Evolutionary conservation across 1,140 invertebrate genomes (phyloP).

Genomic region (Aphelinus certus): DNA sequence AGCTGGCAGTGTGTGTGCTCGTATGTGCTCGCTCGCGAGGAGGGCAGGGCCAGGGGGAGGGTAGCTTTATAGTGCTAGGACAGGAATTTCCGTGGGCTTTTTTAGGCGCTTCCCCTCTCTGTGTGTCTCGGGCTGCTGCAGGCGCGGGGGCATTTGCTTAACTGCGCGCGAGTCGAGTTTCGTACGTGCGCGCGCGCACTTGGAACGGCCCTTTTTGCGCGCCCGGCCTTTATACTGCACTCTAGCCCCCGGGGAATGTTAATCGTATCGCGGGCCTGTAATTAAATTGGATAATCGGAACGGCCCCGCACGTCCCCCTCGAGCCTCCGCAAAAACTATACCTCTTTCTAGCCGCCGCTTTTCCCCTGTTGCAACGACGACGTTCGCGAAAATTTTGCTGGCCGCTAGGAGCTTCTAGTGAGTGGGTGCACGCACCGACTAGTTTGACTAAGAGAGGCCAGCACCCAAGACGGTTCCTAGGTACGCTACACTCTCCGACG

Average conservation of each 20-base stretch:
- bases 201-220: background rate
- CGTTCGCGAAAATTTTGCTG: too few species aligned
- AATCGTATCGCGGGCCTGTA: conserved; percentile 15
- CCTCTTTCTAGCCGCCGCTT: too few species aligned
- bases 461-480: too few species aligned
- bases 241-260: conserved; percentile 1
- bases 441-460: too few species aligned
- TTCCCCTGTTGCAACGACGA: too few species aligned
- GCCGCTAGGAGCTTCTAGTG: too few species aligned
- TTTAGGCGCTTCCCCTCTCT: background rate
- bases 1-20: background rate
- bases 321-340: too few species aligned
- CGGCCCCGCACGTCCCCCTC: too few species aligned
- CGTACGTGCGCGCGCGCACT: background rate
- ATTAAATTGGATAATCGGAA: conserved; percentile 20
- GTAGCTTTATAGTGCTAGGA: background rate
- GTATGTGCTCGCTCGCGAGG: background rate
- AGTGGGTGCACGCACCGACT: too few species aligned
- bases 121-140: background rate
- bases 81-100: background rate
- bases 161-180: conserved; percentile 3
- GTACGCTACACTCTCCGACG: too few species aligned
- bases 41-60: background rate
- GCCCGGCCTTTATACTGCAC: background rate
- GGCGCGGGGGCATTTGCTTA: background rate